Evolutionary conservation across 2,888 invertebrate species (phyloP), one percentile per base, ranked within the genome.

Genomic region (Apotomis betuletana): DNA sequence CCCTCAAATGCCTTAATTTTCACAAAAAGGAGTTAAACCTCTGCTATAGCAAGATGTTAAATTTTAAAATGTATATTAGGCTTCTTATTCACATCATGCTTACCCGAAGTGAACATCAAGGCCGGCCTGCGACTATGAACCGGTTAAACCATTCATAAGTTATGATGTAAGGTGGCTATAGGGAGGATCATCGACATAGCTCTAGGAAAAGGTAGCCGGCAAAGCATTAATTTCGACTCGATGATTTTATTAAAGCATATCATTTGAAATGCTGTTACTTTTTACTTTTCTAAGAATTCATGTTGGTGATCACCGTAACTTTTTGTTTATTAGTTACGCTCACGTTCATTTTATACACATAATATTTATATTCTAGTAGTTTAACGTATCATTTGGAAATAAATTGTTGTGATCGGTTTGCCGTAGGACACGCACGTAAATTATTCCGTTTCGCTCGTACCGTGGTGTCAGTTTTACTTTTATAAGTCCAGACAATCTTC

Each of bases 401-500:
- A 51, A 67, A 62, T 27, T 83, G 83, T 27, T 83, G 82, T 79
- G 74, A 83, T 82, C 85, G 78, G 78, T 86, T 86, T 83, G 81
- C 84, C 85, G 81, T 82, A 81, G 81, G 82, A 77, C 76, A 76
- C 79, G 79, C 74, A 75, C 76, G 77, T 79, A 83, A 77, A 78
- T 80, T 76, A 76, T 81, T 77, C 78, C 78, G 57, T 82, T 83
- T 79, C 79, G 80, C 81, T 82, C 75, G 74, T 77, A 79, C 80
- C 83, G 79, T 81, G 75, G 72, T 75, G 75, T 79, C 75, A 81
- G 64, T 79, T 82, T 82, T 85, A 83, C 83, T 84, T 83, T 77
- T 78, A 75, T 82, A 82, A 81, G 79, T 80, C 79, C 79, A 76
- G 75, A 79, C 77, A 81, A 77, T 75, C 78, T 85, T 41, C 55